phyloP scores from a whole-genome alignment of 2,797 vertebrate genomes.

The Platyrinchus mystaceus region DNA sequence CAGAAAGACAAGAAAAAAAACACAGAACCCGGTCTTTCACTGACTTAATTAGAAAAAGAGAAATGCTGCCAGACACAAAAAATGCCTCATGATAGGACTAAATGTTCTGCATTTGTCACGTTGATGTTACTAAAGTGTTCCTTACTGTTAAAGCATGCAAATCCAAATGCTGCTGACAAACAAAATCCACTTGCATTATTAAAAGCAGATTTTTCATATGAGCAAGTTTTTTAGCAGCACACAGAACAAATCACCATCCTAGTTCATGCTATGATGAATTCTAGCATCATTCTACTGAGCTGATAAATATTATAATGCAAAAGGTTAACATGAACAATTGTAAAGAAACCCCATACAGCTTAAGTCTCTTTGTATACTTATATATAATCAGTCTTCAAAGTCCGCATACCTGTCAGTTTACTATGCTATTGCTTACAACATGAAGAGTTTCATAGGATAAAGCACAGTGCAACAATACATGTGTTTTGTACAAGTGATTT shows the following conservation, averaged over 20 bases:
- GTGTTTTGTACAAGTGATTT: not conserved
- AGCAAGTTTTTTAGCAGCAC: not conserved
- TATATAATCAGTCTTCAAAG: not conserved
- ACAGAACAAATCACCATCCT: not conserved
- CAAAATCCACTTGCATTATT: slow-evolving; percentile 13
- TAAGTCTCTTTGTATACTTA: not conserved
- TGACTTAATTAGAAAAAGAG: not conserved
- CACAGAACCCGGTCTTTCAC: not conserved
- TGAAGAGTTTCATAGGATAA: not conserved
- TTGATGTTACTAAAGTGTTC: not conserved
- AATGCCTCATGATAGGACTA: not conserved
- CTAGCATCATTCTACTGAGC: not conserved
- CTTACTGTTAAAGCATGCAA: not conserved
- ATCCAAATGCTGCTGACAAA: slow-evolving; percentile 9
- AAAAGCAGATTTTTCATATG: not conserved
- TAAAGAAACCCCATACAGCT: not conserved
- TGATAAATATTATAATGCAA: not conserved
- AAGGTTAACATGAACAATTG: not conserved
- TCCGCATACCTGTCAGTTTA: not conserved
- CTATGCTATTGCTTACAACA: not conserved
- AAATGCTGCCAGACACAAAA: not conserved
- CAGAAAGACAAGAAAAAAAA: not conserved
- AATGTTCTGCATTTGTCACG: not conserved
- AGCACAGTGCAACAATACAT: not conserved
- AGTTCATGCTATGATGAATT: not conserved